These are phyloP conservation scores for Atherinosoma microstoma DNA, from an alignment of 2,797 vertebrate genomes.

Conservation along the genomic window DNA sequence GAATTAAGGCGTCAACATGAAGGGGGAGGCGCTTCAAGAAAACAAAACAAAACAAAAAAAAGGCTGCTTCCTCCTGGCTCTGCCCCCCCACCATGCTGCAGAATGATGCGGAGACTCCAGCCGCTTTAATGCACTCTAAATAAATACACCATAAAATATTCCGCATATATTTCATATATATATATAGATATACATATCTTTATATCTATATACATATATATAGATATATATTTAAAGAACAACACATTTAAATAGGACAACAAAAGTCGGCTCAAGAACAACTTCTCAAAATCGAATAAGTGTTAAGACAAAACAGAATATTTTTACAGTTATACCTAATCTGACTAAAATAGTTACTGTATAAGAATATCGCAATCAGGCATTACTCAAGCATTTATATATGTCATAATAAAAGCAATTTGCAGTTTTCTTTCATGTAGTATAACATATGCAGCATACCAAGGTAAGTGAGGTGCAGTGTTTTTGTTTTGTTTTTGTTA, in stretches of 20 bases:
- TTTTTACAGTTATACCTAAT: slow-evolving; percentile 79
- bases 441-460: slow-evolving; percentile 92
- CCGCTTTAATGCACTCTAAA: slow-evolving; percentile 80
- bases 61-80: slow-evolving; percentile 59
- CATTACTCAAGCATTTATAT: slow-evolving; percentile 86
- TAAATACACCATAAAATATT: slow-evolving; percentile 89
- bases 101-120: slow-evolving; percentile 78
- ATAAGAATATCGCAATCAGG: slow-evolving; percentile 88
- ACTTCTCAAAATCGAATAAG: slow-evolving; percentile 81
- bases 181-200: slow-evolving; percentile 63
- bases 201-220: slow-evolving; percentile 43
- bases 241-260: slow-evolving; percentile 89
- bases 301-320: slow-evolving; percentile 84
- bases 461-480: slow-evolving; percentile 94
- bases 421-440: slow-evolving; percentile 87
- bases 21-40: slow-evolving; percentile 63
- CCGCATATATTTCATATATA: slow-evolving; percentile 81
- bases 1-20: slow-evolving; percentile 75
- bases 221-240: slow-evolving; percentile 79
- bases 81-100: slow-evolving; percentile 71
- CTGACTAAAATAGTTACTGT: slow-evolving; percentile 84
- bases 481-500: slow-evolving; percentile 72
- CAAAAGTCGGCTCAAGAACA: slow-evolving; percentile 88
- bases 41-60: slow-evolving; percentile 11
- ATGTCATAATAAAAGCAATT: slow-evolving; percentile 87